Evolutionary conservation across 92 coral and sea anemone species (phyloP).

Genomic region (Zoanthus sansibaricus): DNA sequence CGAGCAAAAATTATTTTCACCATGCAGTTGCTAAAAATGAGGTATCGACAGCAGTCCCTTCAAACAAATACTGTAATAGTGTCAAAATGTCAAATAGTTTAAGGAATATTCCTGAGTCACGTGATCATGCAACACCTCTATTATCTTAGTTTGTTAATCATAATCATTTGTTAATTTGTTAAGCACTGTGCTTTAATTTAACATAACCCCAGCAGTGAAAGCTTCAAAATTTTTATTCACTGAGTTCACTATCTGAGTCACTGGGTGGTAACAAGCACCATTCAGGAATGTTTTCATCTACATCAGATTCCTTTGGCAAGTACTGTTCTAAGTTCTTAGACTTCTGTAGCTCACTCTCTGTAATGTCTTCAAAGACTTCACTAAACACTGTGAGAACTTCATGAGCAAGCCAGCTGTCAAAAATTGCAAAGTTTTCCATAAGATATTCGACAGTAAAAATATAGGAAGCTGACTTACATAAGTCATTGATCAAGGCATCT

Average conservation of each 20-base stretch:
- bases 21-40: no score
- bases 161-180: not conserved
- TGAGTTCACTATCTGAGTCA: not conserved
- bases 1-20: no score
- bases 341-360: not conserved
- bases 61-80: no score
- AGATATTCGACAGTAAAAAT: conserved; percentile 46
- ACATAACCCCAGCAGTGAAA: not conserved
- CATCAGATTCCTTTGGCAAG: no score
- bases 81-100: no score
- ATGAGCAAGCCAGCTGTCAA: conserved; percentile 56
- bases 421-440: conserved; percentile 66
- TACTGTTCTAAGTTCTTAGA: not conserved
- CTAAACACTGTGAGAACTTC: conserved; percentile 43
- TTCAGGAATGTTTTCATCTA: not conserved
- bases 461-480: not conserved
- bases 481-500: conserved; percentile 48
- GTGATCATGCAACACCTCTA: no score
- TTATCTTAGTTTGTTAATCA: not conserved
- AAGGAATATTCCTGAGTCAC: no score
- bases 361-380: conserved; percentile 48
- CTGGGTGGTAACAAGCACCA: not conserved
- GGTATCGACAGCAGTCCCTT: no score
- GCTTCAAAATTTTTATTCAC: not conserved
- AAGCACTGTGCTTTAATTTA: not conserved